phyloP scores from a whole-genome alignment of 2,113 vertebrate species.

The Urocitellus parryii region DNA sequence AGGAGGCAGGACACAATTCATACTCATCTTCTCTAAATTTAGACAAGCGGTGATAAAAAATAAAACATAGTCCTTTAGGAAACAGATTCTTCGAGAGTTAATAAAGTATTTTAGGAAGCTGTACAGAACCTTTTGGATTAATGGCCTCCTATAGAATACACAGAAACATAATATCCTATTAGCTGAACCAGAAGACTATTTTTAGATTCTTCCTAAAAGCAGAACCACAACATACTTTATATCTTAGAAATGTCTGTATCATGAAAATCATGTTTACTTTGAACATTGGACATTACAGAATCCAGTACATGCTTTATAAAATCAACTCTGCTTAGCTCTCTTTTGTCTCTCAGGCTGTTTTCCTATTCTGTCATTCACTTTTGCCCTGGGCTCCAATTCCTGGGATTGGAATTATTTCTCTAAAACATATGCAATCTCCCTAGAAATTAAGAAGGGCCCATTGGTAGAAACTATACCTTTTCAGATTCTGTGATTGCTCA shows the following conservation, averaged over 20 bases:
- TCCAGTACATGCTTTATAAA: background rate
- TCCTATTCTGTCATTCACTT: slow-evolving; percentile 37
- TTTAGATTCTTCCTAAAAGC: background rate
- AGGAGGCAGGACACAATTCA: background rate
- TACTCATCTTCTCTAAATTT: slow-evolving; percentile 31
- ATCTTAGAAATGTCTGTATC: slow-evolving; percentile 5
- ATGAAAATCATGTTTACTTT: slow-evolving; percentile 51
- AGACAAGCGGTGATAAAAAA: background rate
- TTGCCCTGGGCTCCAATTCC: background rate
- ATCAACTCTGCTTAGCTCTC: background rate
- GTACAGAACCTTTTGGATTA: background rate
- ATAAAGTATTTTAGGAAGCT: slow-evolving; percentile 32
- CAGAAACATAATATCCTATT: background rate
- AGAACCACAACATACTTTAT: background rate
- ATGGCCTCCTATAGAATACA: background rate
- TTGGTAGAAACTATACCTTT: slow-evolving; percentile 19
- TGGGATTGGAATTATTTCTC: background rate
- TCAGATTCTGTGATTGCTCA: slow-evolving; percentile 4
- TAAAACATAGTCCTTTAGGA: background rate
- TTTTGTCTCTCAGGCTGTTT: slow-evolving; percentile 24
- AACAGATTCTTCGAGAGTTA: background rate
- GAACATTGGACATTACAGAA: background rate
- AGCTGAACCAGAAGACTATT: background rate
- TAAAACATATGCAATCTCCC: slow-evolving; percentile 6
- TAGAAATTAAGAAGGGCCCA: background rate